Evolutionary conservation across 2,113 vertebrate species (phyloP).

Genomic region (Saguinus imperator): DNA sequence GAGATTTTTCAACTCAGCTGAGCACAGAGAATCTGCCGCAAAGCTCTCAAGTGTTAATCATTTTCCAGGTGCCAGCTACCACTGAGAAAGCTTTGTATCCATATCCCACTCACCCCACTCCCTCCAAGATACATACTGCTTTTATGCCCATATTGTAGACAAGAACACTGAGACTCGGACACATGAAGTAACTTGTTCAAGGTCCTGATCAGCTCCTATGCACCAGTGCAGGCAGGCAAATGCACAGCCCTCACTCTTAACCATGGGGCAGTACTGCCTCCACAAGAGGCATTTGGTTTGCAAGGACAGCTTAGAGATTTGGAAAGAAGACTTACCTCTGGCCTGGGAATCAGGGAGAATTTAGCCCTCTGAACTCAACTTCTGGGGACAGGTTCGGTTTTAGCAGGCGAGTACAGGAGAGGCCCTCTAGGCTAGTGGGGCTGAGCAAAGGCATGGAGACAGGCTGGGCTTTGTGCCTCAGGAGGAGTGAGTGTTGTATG

Average conservation of each 20-base stretch:
- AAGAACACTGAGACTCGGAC: not conserved
- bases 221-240: not conserved
- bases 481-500: not conserved
- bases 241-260: not conserved
- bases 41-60: not conserved
- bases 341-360: not conserved
- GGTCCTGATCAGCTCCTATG: not conserved
- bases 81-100: not conserved
- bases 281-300: not conserved
- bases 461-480: not conserved
- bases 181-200: not conserved
- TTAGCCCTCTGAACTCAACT: not conserved
- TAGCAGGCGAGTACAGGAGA: not conserved
- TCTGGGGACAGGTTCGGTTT: not conserved
- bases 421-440: not conserved
- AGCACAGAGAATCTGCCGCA: not conserved
- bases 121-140: not conserved
- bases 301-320: not conserved
- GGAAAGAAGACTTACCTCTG: not conserved
- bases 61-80: not conserved
- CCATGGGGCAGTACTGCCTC: not conserved
- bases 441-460: not conserved
- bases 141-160: not conserved
- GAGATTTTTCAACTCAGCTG: not conserved
- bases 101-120: too few species aligned